Evolutionary conservation across 35 echinoderm and acorn worm genomes (phyloP).

Genomic region (Holothuria glaberrima): DNA sequence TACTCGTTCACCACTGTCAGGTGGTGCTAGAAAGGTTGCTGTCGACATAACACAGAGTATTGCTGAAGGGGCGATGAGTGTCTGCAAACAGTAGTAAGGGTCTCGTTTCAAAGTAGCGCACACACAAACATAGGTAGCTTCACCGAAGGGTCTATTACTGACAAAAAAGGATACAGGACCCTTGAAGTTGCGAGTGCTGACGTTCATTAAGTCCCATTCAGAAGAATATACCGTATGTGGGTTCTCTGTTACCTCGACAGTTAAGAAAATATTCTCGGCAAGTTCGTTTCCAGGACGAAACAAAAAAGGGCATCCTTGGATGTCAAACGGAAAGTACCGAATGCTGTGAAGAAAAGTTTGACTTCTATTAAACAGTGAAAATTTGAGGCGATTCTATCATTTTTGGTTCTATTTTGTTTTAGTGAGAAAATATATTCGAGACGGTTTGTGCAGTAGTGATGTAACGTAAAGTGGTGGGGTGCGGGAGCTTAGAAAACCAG

Average conservation of each 20-base stretch:
- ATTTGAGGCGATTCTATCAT: no score
- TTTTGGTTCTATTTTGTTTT: no score
- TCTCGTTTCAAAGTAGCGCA: background rate
- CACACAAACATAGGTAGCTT: background rate
- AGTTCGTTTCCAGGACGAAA: background rate
- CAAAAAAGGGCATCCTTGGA: background rate
- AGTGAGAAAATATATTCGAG: no score
- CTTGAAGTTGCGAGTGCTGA: background rate
- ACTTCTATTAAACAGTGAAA: no score
- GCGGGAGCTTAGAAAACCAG: no score
- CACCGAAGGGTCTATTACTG: background rate
- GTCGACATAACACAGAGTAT: slow-evolving; percentile 10
- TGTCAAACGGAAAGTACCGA: slow-evolving; percentile 25
- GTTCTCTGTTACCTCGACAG: no score
- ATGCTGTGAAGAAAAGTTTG: background rate
- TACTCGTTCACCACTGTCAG: slow-evolving; percentile 37
- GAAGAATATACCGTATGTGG: background rate
- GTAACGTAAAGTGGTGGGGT: no score
- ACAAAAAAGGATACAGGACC: background rate
- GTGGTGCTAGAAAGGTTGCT: slow-evolving; percentile 1
- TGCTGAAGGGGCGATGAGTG: background rate
- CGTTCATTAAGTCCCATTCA: background rate
- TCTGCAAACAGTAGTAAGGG: background rate
- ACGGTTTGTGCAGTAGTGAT: no score
- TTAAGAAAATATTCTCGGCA: background rate